Base-by-base conservation (phyloP, 2,888 invertebrate genomes). In the Eupithecia tripunctaria region DNA sequence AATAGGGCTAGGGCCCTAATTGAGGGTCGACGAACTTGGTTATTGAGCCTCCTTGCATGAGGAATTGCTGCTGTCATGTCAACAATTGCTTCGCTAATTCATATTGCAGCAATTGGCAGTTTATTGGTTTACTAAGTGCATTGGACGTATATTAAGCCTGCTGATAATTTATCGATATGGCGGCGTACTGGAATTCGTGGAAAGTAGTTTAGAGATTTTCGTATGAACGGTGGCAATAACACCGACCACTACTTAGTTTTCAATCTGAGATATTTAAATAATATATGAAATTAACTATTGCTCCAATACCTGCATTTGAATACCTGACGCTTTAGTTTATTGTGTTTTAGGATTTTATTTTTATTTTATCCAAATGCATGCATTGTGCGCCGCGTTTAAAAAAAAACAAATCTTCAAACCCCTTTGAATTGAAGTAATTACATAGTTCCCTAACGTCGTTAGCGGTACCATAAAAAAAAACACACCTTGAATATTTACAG, bases 1-100 rank as follows among this genome's bases (percentile, higher is more conserved):
- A 89, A 90, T 88, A 89, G 86, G 88, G 86, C 84, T 88, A 88
- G 86, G 87, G 88, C 88, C 85, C 82, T 90, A 90, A 91, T 91
- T 89, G 88, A 85, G 82, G 90, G 87, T 86, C 89, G 81, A 87
- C 85, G 88, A 91, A 89, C 90, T 79, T 82, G 79, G 71, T 78
- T 85, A 89, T 86, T 84, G 84, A 64, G 32, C 14, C 32, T 36
- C 38, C 60, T 85, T 84, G 80, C 79, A 85, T 85, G 85, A 88
- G 79, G 82, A 82, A 87, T 84, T 82, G 82, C 83, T 41, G 79
- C 81, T 82, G 84, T 82, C 82, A 82, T 81, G 84, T 82, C 82
- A 82, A 82, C 84, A 80, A 80, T 82, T 80, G 81, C 80, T 79
- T 71, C 68, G 76, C 71, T 74, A 72, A 76, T 69, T 73, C 72